A percentile compares a stretch with the other conserved stretches of the same genome.
Conservation (phyloP, 1,140 invertebrate genomes). For the Aphelinus certus region DNA sequence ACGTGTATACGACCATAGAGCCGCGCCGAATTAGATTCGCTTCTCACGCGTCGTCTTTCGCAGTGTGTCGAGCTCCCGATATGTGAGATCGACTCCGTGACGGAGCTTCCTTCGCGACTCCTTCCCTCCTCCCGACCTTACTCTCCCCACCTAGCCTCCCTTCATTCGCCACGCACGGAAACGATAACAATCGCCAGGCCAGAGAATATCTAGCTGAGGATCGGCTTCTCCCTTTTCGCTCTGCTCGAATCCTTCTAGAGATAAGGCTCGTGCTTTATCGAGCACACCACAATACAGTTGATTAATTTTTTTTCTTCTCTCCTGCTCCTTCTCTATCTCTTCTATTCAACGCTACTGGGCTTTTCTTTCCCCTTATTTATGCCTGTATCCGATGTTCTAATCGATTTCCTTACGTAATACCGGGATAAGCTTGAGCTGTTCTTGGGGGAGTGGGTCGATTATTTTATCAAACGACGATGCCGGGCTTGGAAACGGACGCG, state of each 20-base stretch:
- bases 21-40: conserved; percentile 42
- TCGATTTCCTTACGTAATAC: no score
- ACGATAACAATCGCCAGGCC: conserved; percentile 9
- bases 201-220: conserved; percentile 14
- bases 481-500: no score
- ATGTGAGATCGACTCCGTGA: not conserved
- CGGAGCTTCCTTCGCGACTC: conserved; percentile 13
- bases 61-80: no score
- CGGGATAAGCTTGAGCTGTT: no score
- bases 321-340: not conserved
- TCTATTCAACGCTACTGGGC: not conserved
- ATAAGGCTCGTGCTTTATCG: conserved; percentile 18
- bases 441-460: no score
- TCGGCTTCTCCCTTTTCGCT: not conserved
- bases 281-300: conserved; percentile 1
- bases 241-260: not conserved
- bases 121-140: conserved; percentile 38
- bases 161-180: conserved; percentile 1
- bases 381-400: no score
- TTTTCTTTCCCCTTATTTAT: not conserved
- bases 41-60: conserved; percentile 35
- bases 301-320: conserved; percentile 32
- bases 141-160: not conserved
- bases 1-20: not conserved
- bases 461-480: no score